Evolutionary conservation across 2,797 vertebrate genomes (phyloP).

Genomic region (Podargus strigoides): DNA sequence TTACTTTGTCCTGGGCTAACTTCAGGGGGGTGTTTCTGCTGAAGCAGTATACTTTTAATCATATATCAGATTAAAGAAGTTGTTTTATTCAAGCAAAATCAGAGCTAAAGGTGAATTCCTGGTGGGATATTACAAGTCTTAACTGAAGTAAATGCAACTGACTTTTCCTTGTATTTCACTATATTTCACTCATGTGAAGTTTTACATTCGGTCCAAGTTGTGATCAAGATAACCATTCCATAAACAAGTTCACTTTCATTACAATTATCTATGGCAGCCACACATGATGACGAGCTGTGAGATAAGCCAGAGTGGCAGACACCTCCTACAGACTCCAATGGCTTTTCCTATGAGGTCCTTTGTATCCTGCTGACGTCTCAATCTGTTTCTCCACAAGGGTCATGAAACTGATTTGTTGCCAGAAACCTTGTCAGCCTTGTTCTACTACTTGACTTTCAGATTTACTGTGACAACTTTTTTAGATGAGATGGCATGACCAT

Average conservation of each 20-base stretch:
- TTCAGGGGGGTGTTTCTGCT: neutral
- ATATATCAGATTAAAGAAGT: neutral
- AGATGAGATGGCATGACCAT: neutral
- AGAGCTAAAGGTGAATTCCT: neutral
- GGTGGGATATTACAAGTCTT: neutral
- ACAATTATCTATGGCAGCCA: slow-evolving; percentile 16
- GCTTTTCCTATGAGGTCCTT: slow-evolving; percentile 8
- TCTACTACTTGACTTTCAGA: slow-evolving; percentile 56
- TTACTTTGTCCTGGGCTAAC: neutral
- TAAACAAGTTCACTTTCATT: slow-evolving; percentile 38
- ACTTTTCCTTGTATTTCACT: slow-evolving; percentile 1
- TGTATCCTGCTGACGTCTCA: slow-evolving; percentile 51
- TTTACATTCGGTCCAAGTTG: slow-evolving; percentile 23
- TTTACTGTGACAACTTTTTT: slow-evolving; percentile 28
- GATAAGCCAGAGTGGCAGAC: slow-evolving; percentile 16
- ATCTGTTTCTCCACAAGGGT: slow-evolving; percentile 53
- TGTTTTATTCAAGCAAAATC: neutral
- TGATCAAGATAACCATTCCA: slow-evolving; percentile 31
- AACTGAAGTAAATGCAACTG: neutral
- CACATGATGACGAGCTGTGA: neutral
- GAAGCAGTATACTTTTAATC: neutral
- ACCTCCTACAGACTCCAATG: neutral
- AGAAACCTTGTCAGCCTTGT: slow-evolving; percentile 28
- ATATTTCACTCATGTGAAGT: neutral
- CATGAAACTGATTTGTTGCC: slow-evolving; percentile 60